Base-by-base conservation (phyloP, 2,797 vertebrate species). In the Sphenopsis melanotis region DNA sequence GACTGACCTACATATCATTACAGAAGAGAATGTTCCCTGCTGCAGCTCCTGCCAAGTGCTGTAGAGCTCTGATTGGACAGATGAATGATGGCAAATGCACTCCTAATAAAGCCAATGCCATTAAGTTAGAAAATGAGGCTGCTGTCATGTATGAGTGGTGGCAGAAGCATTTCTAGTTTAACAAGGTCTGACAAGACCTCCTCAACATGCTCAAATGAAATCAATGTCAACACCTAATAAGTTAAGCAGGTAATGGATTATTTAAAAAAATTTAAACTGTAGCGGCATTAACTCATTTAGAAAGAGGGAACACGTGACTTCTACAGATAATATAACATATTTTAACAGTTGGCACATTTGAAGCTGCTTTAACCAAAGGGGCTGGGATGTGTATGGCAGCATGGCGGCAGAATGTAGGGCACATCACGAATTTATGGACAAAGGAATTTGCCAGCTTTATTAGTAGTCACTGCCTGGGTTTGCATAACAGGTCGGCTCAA, bases 1-100 rank as follows among this genome's bases (percentile, higher is more conserved):
- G 93, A 92, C 79, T 97, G 95, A 97, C 96, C 95, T 96, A 97
- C 92, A 95, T 97, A 97, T 94, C 82, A 91, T 91, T 94, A 83
- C 83, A 93, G 83, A 81, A 89, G 87, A 94, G 71, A 87, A 96
- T 80, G 66, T 68, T 94, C 79, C 63, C 70, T 61, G 91, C 70
- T 88, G 50, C 66, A 66, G 55, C 70, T 94, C 92, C 93, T 96
- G 96, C 94, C 94, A 95, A 95, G 83, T 77, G 57, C 76, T 70
- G 37, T 78, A 90, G 89, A 91, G 89, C 81, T 94, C 79, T 96
- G 93, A 95, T 93, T 93, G 76, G 80, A 84, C 86, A 88, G 94
- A 95, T 85, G 93, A 93, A 82, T 85, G 94, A 95, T 89, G 91
- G 88, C 59, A 96, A 96, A 94, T 79, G 82, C 64, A 2, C 79